Evolutionary conservation across 2,797 vertebrate genomes (phyloP).

Genomic region (Hydrophis major): DNA sequence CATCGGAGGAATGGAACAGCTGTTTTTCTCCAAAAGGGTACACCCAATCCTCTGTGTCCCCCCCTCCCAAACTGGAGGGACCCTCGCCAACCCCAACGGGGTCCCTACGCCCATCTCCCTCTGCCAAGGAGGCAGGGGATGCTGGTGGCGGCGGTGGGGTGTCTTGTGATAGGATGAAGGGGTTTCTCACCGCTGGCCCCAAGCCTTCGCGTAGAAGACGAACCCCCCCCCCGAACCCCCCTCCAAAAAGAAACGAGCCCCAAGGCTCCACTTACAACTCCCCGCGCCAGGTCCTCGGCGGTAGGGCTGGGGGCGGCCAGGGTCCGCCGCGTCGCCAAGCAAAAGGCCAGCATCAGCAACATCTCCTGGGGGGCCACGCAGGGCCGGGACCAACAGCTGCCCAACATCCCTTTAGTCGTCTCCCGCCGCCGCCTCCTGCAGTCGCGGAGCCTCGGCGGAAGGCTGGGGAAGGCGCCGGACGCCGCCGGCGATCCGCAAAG

Average conservation of each 20-base stretch:
- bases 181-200: neutral
- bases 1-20: neutral
- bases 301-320: slow-evolving; percentile 66
- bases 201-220: neutral
- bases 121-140: neutral
- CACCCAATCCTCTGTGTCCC: neutral
- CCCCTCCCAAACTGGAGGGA: neutral
- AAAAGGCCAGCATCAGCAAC: slow-evolving; percentile 53
- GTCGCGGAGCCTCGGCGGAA: neutral
- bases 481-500: neutral
- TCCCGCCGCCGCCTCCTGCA: neutral
- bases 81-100: neutral
- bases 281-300: slow-evolving; percentile 66
- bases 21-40: neutral
- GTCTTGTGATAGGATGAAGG: neutral
- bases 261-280: slow-evolving; percentile 68
- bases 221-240: fast-evolving
- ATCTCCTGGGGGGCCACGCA: slow-evolving; percentile 24
- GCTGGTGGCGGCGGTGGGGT: neutral
- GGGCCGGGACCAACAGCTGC: slow-evolving; percentile 12
- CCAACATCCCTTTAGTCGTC: slow-evolving; percentile 40
- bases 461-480: neutral
- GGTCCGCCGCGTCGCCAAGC: slow-evolving; percentile 60
- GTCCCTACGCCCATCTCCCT: neutral
- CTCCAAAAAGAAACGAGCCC: neutral